Percentiles rank a stretch among this genome's conserved stretches.
Conservation (phyloP, 2,797 vertebrate species). For the Anas flavirostris region DNA sequence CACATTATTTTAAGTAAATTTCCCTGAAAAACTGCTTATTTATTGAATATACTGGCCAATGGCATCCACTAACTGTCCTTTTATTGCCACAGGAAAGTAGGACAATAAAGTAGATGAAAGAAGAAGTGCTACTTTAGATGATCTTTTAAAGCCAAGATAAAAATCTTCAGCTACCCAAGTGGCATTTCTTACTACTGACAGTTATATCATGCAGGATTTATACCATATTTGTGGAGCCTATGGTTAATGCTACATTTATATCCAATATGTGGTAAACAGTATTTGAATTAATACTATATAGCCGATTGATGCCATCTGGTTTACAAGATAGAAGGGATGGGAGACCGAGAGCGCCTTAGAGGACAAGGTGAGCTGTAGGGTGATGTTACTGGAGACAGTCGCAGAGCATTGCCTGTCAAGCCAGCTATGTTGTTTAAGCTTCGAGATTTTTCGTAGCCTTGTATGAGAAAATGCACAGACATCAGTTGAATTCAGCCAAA, state of each 20-base stretch:
- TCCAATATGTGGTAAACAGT: slow-evolving; percentile 70
- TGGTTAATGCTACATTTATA: slow-evolving; percentile 75
- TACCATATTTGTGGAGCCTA: slow-evolving; percentile 69
- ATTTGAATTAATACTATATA: slow-evolving; percentile 71
- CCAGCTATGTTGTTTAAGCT: slow-evolving; percentile 97
- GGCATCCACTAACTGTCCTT: slow-evolving; percentile 79
- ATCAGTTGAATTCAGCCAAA: slow-evolving; percentile 88
- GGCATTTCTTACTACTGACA: slow-evolving; percentile 72
- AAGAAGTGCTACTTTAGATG: slow-evolving; percentile 69
- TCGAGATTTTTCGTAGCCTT: slow-evolving; percentile 97
- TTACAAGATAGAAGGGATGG: slow-evolving; percentile 94
- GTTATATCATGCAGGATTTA: slow-evolving; percentile 74
- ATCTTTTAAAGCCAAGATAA: slow-evolving; percentile 71
- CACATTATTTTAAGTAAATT: slow-evolving; percentile 85
- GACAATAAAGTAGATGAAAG: slow-evolving; percentile 72
- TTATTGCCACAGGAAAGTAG: slow-evolving; percentile 83
- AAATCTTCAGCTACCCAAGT: slow-evolving; percentile 72
- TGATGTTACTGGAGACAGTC: slow-evolving; percentile 92
- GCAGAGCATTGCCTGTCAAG: slow-evolving; percentile 91
- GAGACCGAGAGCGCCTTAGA: slow-evolving; percentile 91
- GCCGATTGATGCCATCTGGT: slow-evolving; percentile 75
- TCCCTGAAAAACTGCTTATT: slow-evolving; percentile 88
- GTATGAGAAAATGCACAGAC: slow-evolving; percentile 87
- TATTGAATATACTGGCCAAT: slow-evolving; percentile 81
- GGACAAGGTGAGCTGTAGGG: slow-evolving; percentile 95